Evolutionary conservation across 2,888 invertebrate species (phyloP), one percentile per base, ranked within the genome.

Genomic region (Daptonema setosum): DNA sequence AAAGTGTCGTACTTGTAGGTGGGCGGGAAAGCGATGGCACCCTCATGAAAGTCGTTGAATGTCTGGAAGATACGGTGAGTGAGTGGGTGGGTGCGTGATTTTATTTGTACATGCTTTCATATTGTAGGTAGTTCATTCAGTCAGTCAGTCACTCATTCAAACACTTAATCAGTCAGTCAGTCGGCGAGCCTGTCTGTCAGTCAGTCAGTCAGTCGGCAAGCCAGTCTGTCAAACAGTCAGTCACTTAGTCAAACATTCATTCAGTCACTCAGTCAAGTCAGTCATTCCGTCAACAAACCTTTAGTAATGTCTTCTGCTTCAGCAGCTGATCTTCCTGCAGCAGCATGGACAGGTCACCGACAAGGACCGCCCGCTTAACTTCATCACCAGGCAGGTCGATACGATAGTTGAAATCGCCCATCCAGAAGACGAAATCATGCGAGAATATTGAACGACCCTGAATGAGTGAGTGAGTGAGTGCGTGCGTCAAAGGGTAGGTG

Each of bases 1-100:
- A 95, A 95, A 57, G 93, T 76, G 75, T 97, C 97, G 71, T 97
- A 97, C 71, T 97, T 99, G 73, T 97, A 97, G 0, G 97, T 97
- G 0, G 97, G 97, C 20, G 85, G 80, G 72, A 97, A 97, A 51
- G 78, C 80, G 35, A 93, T 81, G 55, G 82, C 81, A 0, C 90
- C 95, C 76, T 99, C 97, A 56, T 81, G 78, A 70, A 88, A 97
- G 67, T 87, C 86, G 68, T 83, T 82, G 70, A 97, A 97, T 1
- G 87, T 85, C 75, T 77, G 61, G 28, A 64, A 62, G 24, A 55
- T 8, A 56, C 24, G 54, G 26, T 20, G n/a, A 22, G 8, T 30
- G 26, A 22, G n/a, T n/a, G n/a, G n/a, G n/a, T n/a, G n/a, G n/a
- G n/a, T n/a, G n/a, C n/a, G n/a, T n/a, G n/a, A n/a, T n/a, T n/a